phyloP scores from a whole-genome alignment of 53 echinoderm and acorn worm genomes.

The Stichopus horrens region DNA sequence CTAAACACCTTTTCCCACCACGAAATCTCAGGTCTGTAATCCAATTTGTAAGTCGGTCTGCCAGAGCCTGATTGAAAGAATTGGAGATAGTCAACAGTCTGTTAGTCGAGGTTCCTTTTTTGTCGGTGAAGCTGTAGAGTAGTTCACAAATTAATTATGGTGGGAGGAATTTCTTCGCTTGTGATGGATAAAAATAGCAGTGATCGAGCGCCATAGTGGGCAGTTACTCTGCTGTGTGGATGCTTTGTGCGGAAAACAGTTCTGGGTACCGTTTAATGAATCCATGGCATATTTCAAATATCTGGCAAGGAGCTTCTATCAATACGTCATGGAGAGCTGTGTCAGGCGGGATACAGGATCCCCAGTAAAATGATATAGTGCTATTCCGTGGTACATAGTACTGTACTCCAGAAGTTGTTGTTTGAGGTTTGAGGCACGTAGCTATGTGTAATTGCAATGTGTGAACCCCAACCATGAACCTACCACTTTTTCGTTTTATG shows the following conservation, averaged over 20 bases:
- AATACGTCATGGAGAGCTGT: no score
- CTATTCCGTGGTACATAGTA: no score
- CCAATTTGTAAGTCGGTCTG: constrained; percentile 23
- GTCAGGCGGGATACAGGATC: no score
- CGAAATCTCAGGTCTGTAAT: constrained; percentile 20
- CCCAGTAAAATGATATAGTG: no score
- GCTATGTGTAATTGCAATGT: neutral
- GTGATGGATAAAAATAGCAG: neutral
- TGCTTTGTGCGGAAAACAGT: neutral
- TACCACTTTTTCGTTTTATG: constrained; percentile 8
- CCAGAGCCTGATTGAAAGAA: neutral
- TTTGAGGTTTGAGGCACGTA: neutral
- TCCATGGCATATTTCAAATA: neutral
- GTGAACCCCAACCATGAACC: constrained; percentile 34
- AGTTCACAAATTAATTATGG: constrained; percentile 36
- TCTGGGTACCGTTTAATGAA: neutral
- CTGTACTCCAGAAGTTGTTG: no score
- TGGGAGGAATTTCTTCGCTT: neutral
- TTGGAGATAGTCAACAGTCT: constrained; percentile 34
- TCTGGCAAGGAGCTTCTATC: neutral
- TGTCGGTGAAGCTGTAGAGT: constrained; percentile 12
- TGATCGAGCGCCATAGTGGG: neutral
- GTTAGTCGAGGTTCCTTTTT: constrained; percentile 11
- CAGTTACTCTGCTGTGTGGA: neutral
- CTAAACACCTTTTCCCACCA: constrained; percentile 25